phyloP scores from a whole-genome alignment of 2,888 invertebrate species.

The Thumatha senex region DNA sequence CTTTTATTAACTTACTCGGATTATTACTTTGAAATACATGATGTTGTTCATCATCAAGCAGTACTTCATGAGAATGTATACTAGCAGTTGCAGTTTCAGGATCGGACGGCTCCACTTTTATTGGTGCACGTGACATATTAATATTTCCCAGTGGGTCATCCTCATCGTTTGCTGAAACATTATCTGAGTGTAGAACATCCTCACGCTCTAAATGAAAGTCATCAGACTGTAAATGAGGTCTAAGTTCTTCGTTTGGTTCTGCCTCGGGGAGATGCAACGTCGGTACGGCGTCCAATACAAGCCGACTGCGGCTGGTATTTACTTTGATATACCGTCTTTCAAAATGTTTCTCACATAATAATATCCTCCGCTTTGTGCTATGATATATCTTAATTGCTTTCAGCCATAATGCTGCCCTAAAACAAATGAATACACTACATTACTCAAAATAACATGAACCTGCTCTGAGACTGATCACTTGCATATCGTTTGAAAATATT shows the following conservation, averaged over 20 bases:
- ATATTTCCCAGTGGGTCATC: background rate
- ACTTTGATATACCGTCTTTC: slow-evolving; percentile 13
- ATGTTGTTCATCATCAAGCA: background rate
- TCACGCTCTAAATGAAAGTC: background rate
- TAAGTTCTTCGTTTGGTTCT: too few relatives aligned
- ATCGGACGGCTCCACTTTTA: background rate
- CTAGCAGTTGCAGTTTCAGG: background rate
- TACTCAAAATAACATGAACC: too few relatives aligned
- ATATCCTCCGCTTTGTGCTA: too few relatives aligned
- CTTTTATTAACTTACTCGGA: background rate
- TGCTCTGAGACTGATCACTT: too few relatives aligned
- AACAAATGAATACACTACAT: background rate
- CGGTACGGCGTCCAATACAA: slow-evolving; percentile 32
- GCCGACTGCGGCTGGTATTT: slow-evolving; percentile 17
- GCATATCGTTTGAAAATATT: too few relatives aligned
- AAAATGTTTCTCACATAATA: slow-evolving; percentile 34
- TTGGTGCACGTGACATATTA: background rate
- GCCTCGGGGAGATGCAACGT: slow-evolving; percentile 24
- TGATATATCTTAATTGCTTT: background rate
- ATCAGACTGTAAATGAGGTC: background rate
- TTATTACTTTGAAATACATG: background rate
- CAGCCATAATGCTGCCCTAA: background rate
- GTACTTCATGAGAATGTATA: background rate
- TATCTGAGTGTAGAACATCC: background rate
- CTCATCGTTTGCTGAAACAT: background rate